Conservation (phyloP, 2,888 invertebrate species). For the Dolichopus griseipennis region DNA sequence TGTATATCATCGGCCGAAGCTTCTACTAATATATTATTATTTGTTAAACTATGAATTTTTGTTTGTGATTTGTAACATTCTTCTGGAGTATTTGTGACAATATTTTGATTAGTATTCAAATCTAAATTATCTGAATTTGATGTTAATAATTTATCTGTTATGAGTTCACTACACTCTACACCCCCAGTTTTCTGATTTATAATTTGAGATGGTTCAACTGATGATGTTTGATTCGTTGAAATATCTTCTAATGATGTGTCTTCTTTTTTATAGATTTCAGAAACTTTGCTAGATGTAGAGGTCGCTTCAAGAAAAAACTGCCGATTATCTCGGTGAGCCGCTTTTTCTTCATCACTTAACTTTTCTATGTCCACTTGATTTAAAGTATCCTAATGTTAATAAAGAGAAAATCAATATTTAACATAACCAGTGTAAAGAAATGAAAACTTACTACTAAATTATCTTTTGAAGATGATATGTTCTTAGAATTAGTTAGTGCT, state of each 20-base stretch:
- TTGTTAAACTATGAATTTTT: no score
- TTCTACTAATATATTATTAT: constrained; percentile 15
- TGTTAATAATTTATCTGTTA: neutral
- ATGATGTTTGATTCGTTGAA: neutral
- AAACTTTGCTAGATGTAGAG: constrained; percentile 6
- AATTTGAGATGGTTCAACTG: neutral
- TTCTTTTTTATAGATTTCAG: neutral
- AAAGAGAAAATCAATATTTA: constrained; percentile 17
- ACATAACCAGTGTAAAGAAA: neutral
- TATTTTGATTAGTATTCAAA: neutral
- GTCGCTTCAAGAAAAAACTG: constrained; percentile 1
- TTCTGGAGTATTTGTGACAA: neutral
- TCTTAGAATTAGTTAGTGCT: constrained; percentile 13
- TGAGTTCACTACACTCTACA: neutral
- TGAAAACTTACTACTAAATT: neutral
- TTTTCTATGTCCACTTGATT: constrained; percentile 32
- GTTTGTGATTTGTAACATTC: neutral
- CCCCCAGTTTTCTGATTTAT: neutral
- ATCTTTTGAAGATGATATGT: constrained; percentile 12
- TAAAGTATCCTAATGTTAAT: constrained; percentile 34
- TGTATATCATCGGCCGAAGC: constrained; percentile 22
- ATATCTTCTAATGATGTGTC: neutral
- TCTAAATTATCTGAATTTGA: neutral
- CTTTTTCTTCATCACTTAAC: constrained; percentile 35
- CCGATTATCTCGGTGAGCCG: constrained; percentile 12